Base-by-base conservation (phyloP, 2,797 vertebrate species). In the Choloepus didactylus region DNA sequence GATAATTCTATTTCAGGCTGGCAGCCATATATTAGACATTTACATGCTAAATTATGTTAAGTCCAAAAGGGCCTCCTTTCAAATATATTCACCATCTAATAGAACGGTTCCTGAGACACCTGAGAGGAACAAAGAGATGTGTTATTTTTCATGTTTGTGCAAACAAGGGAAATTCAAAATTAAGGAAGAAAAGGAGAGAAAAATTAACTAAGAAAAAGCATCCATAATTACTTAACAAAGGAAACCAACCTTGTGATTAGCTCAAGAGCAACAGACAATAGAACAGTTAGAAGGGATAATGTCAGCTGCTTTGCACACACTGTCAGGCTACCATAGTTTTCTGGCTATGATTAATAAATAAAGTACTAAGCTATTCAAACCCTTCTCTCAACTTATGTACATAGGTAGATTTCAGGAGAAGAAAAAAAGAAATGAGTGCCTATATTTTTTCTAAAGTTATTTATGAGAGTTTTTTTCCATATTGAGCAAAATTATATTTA, bases 231-330 rank as follows among this genome's bases (percentile, higher is more conserved):
- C 21, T 70, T 49, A 51, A 67, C 12, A 19, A 56, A 56, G 69
- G 6, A 69, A 54, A 49, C 2, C 31, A 2, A 0, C 0, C 31
- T 35, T 46, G 18, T 19, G 2, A 64, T 14, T 64, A 64, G 31
- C 62, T 64, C 60, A 64, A 64, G 27, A 31, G 5, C 4, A 31
- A 64, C 35, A 81, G 14, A 41, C 3, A 79, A 44, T 18, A 27
- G 4, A 79, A 86, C 6, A 10, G 31, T 5, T 62, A 29, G 59
- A 62, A 62, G 14, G 31, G 31, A 64, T 1, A 15, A 35, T 35
- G 35, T 14, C 35, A 2, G 7, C 7, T 60, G 27, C 4, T 4
- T 76, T 38, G 23, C 27, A 51, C 8, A 51, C 25, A 27, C 9
- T 31, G 3, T 10, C 16, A 18, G 29, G 9, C 15, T 25, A 46